Conservation (phyloP, 2,113 vertebrate genomes). For the Sapayoa aenigma region DNA sequence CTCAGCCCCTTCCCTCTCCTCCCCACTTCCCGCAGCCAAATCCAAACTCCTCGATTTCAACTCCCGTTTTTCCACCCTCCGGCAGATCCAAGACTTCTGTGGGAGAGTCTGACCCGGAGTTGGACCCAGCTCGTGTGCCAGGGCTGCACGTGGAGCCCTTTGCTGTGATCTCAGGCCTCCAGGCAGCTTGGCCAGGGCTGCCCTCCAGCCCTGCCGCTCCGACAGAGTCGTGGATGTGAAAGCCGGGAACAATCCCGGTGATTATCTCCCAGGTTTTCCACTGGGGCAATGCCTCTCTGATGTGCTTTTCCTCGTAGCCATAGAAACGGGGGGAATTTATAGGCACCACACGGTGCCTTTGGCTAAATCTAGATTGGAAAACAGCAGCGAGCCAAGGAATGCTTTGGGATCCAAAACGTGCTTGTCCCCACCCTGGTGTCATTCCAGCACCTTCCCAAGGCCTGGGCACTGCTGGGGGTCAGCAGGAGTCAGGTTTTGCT, state of each 20-base stretch:
- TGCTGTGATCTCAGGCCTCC: background rate
- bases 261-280: background rate
- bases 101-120: background rate
- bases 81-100: background rate
- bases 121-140: background rate
- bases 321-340: constrained; percentile 31
- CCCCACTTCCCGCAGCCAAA: background rate
- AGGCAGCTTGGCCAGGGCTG: background rate
- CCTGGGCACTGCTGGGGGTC: background rate
- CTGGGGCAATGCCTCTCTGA: background rate
- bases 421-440: fast-evolving
- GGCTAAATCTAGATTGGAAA: background rate
- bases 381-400: background rate
- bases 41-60: background rate
- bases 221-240: background rate
- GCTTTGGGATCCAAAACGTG: background rate
- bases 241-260: background rate
- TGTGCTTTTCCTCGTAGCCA: background rate
- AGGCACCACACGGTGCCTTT: background rate
- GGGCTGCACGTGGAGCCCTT: background rate
- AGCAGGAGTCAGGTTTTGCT: background rate
- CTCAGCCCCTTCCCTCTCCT: background rate
- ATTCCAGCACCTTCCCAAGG: fast-evolving
- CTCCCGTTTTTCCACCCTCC: fast-evolving
- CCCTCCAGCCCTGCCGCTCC: background rate